These are phyloP conservation scores for Rhingia campestris DNA, from an alignment of 2,888 invertebrate species.

Conservation along the genomic window DNA sequence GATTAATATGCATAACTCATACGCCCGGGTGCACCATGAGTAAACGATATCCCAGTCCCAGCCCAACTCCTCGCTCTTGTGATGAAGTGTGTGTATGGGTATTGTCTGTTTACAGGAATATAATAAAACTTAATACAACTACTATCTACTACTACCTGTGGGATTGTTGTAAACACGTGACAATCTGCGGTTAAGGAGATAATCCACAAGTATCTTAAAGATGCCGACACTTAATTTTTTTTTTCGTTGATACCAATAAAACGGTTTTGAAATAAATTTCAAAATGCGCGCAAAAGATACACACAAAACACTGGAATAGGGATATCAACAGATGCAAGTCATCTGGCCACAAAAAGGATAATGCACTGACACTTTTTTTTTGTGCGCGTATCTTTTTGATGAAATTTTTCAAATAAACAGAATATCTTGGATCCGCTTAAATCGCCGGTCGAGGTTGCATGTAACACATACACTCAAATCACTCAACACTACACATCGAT, in stretches of 20 bases:
- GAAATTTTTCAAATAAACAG: constrained; percentile 51
- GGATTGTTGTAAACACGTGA: constrained; percentile 64
- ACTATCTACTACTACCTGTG: constrained; percentile 62
- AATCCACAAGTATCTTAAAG: constrained; percentile 70
- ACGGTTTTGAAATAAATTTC: constrained; percentile 11
- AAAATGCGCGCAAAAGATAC: constrained; percentile 50
- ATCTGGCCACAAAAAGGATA: constrained; percentile 57
- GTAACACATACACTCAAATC: constrained; percentile 6
- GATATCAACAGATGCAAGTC: constrained; percentile 72
- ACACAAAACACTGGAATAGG: constrained; percentile 6
- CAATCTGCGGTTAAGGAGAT: constrained; percentile 43
- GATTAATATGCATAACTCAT: constrained; percentile 73
- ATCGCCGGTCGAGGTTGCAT: constrained; percentile 7
- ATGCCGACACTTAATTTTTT: constrained; percentile 4
- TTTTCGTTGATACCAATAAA: constrained; percentile 12
- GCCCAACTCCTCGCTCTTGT: constrained; percentile 27
- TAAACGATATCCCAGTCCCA: constrained; percentile 40
- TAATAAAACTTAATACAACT: constrained; percentile 34
- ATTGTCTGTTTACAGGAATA: constrained; percentile 10
- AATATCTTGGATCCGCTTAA: constrained; percentile 15
- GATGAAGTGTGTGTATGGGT: background rate
- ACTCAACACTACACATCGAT: constrained; percentile 18
- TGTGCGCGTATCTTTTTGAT: constrained; percentile 30
- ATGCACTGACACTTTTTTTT: constrained; percentile 30
- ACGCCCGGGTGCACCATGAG: constrained; percentile 67